A percentile compares a stretch with the other conserved stretches of the same genome.
Evolutionary conservation across 2,888 invertebrate genomes (phyloP).

Genomic region (Reticulitermes lucifugus): DNA sequence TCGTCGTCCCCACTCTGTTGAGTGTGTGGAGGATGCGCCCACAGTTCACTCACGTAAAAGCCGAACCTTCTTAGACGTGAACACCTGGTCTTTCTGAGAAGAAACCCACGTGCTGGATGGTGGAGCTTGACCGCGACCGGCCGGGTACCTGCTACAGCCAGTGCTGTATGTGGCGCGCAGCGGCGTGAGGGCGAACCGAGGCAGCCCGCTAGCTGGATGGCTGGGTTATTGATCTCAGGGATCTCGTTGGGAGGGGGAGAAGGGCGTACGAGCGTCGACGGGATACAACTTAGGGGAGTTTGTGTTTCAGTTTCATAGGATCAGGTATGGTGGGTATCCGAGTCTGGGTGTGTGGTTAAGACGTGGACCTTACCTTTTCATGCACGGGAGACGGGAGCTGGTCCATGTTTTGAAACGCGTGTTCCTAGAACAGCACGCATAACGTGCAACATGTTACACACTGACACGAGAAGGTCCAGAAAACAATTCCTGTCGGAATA

Average conservation of each 20-base stretch:
- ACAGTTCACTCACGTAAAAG: background rate
- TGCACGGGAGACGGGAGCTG: background rate
- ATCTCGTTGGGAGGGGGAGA: slow-evolving; percentile 21
- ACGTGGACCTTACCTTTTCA: slow-evolving; percentile 22
- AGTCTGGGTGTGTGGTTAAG: slow-evolving; percentile 11
- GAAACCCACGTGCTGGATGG: slow-evolving; percentile 27
- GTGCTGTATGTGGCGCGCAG: slow-evolving; percentile 46
- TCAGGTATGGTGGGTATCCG: background rate
- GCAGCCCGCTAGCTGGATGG: slow-evolving; percentile 53
- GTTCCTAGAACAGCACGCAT: slow-evolving; percentile 5
- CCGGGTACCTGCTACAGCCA: background rate
- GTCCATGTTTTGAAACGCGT: slow-evolving; percentile 18
- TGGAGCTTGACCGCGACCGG: slow-evolving; percentile 24
- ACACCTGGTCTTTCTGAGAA: slow-evolving; percentile 36
- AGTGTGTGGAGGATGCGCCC: slow-evolving; percentile 19
- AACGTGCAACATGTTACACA: background rate
- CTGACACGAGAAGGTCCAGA: background rate
- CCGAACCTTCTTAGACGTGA: slow-evolving; percentile 64
- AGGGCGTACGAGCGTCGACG: slow-evolving; percentile 1
- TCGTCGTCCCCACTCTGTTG: slow-evolving; percentile 22
- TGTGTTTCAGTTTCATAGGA: slow-evolving; percentile 19
- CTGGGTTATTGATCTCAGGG: slow-evolving; percentile 45
- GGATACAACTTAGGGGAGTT: background rate
- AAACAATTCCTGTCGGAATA: background rate
- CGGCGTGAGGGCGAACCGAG: slow-evolving; percentile 61